These are phyloP conservation scores for Danaus plexippus DNA, from an alignment of 1,140 invertebrate genomes.

Conservation along the genomic window DNA sequence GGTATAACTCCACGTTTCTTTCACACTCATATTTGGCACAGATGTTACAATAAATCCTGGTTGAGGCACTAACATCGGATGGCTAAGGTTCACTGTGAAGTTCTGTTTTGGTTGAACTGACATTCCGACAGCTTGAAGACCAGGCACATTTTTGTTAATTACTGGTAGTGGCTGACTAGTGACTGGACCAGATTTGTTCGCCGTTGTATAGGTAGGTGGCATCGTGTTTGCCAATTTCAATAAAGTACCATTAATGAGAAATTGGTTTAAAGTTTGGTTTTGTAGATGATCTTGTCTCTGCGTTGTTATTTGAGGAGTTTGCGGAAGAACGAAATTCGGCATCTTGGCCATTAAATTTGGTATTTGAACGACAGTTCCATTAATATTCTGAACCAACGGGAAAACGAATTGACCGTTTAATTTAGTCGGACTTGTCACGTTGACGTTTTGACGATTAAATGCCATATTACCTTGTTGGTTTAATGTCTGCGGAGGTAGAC, in stretches of 20 bases:
- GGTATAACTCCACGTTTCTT: conserved; percentile 66
- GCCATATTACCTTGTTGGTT: conserved; percentile 52
- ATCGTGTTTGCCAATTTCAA: conserved; percentile 63
- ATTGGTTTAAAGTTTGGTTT: conserved; percentile 59
- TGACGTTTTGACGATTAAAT: conserved; percentile 58
- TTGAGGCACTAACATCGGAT: conserved; percentile 62
- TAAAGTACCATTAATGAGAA: conserved; percentile 68
- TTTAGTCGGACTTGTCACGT: conserved; percentile 65
- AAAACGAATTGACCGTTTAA: conserved; percentile 67
- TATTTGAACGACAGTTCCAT: conserved; percentile 67
- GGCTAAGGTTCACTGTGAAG: conserved; percentile 62
- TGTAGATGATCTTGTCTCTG: conserved; percentile 56
- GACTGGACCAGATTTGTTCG: conserved; percentile 48
- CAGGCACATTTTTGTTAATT: conserved; percentile 56
- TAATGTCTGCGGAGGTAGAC: conserved; percentile 47
- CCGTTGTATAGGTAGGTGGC: conserved; percentile 39
- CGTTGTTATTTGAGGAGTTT: conserved; percentile 43
- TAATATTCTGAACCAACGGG: conserved; percentile 67
- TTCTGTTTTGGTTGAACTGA: conserved; percentile 62
- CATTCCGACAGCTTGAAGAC: conserved; percentile 51
- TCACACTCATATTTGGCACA: conserved; percentile 69
- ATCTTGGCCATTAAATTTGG: conserved; percentile 68
- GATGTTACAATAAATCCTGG: conserved; percentile 68
- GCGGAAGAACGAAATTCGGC: conserved; percentile 64
- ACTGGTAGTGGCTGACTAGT: conserved; percentile 52